phyloP scores from a whole-genome alignment of 2,113 vertebrate species.

The Microcebus ravelobensis region DNA sequence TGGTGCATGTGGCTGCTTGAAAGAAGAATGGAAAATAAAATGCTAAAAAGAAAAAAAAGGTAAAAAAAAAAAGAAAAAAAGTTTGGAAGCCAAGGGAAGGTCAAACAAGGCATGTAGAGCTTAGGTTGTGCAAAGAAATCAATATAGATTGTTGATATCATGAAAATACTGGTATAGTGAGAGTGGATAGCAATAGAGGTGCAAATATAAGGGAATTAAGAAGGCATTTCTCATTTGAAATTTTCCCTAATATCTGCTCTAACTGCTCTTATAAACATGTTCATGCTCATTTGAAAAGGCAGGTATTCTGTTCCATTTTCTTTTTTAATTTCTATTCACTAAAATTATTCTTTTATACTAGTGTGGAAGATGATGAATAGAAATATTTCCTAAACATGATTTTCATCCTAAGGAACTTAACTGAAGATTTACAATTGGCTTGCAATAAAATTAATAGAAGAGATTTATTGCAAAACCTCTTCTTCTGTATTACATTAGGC shows the following conservation, averaged over 20 bases:
- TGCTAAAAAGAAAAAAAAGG: no score
- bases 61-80: background rate
- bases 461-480: background rate
- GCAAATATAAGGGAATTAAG: background rate
- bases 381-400: slow-evolving; percentile 36
- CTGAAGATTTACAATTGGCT: slow-evolving; percentile 8
- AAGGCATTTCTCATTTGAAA: background rate
- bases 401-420: slow-evolving; percentile 15
- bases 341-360: background rate
- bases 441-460: slow-evolving; percentile 54
- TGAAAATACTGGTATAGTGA: background rate
- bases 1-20: no score
- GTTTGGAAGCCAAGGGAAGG: background rate
- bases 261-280: background rate
- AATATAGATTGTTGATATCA: no score
- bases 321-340: background rate
- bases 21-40: no score
- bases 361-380: background rate
- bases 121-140: background rate
- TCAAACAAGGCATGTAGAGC: background rate
- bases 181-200: background rate
- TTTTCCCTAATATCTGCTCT: background rate
- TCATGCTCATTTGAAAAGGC: background rate
- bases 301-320: background rate
- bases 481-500: background rate